Evolutionary conservation across 2,888 invertebrate species (phyloP), one percentile per base, ranked within the genome.

Genomic region (Alitta virens): DNA sequence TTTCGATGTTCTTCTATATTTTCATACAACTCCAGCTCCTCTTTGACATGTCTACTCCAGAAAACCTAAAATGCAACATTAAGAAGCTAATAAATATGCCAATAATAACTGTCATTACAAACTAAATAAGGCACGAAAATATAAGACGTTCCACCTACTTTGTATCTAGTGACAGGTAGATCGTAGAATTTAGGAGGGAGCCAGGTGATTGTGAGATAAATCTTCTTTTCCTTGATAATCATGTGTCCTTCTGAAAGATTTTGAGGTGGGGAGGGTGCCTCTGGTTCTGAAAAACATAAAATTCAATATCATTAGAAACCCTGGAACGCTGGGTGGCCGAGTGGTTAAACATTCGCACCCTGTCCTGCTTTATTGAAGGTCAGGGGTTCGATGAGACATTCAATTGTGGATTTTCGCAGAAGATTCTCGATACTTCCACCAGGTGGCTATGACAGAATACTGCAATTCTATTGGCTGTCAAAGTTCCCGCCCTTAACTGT

Each of bases 121-220:
- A n/a, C n/a, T n/a, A n/a, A n/a, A n/a, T n/a, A n/a, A n/a, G n/a
- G n/a, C n/a, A n/a, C n/a, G n/a, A n/a, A n/a, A n/a, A n/a, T n/a
- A n/a, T n/a, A n/a, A n/a, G n/a, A 21, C 18, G 18, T 50, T 50
- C 14, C 9, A 16, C 52, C 7, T 59, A 79, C 77, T 70, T 69
- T 68, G 63, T 79, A 80, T 66, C 71, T 71, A 58, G 68, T 68
- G 23, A 80, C 65, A 12, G 77, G 77, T 7, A 80, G 67, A 63
- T 79, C 78, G 9, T 74, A 72, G 56, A 67, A 70, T 16, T 63
- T 55, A 1, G 80, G 79, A 1, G 74, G 73, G 58, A 70, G 66
- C 80, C 80, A 80, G 12, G 71, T 66, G 16, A 80, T 68, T n/a
- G 61, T 66, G 25, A 79, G 73, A 43, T 73, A 73, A 5, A 80